Evolutionary conservation across 2,797 vertebrate genomes (phyloP), one percentile per base, ranked within the genome.

Genomic region (Platalea minor): DNA sequence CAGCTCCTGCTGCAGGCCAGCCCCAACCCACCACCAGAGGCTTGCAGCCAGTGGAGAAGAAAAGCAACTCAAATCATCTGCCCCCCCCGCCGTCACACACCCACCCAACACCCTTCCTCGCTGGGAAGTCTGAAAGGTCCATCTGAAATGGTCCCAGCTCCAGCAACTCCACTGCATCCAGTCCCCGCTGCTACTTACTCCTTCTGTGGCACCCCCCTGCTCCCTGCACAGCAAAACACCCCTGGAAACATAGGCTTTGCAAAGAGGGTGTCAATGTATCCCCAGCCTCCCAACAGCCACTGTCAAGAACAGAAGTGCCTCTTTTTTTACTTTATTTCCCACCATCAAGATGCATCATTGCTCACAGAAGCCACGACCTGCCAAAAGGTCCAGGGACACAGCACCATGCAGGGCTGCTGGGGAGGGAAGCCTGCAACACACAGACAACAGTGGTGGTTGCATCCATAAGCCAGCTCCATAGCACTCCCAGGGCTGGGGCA

Each of bases 401-500:
- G 31, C 19, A 14, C 28, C 1, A 0, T 1, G 8, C 1, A 0
- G 14, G 19, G 57, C 37, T 87, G 73, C 43, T 37, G 28, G 13
- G 29, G 17, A 57, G 9, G n/a, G 53, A 56, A 77, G 19, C 15
- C n/a, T 13, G n/a, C 15, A 89, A 35, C 17, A n/a, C 28, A 41
- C 0, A 1, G 37, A 24, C 29, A 67, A 4, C 0, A 0, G 17
- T 1, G 14, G 29, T 17, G 29, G 26, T 11, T 75, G 26, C 26
- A 72, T 13, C 63, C 23, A 5, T 18, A 59, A 74, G 13, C 29
- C 33, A n/a, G 15, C 43, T 63, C 50, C 1, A 3, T 39, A 28
- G 17, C 35, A 60, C 12, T 56, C 13, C 5, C 1, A 1, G 17
- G 7, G 6, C 17, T 48, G 39, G 29, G 11, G n/a, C 15, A 86